Evolutionary conservation across 2,888 invertebrate species (phyloP), one percentile per base, ranked within the genome.

Genomic region (Meteorus colon): DNA sequence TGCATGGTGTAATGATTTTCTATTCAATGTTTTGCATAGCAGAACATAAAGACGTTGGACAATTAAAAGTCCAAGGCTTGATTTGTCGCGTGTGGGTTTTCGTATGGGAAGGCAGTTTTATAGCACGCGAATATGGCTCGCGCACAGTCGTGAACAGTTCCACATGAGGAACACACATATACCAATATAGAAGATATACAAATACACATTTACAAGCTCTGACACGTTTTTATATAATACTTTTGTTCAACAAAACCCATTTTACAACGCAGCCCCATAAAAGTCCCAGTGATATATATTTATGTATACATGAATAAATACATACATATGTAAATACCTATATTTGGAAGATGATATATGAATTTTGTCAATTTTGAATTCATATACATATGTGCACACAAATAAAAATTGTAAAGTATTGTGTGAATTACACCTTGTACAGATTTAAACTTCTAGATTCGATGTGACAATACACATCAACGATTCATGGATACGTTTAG

Each of bases 21-120:
- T 62, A 62, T 62, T 31, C 31, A 62, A 29, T 62, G 62, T 62
- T 62, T 16, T 62, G 29, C 31, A 62, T 62, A 62, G 14, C 14
- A 16, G 62, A 29, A 29, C n/a, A 62, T 62, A 62, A 29, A 62
- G 27, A 62, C n/a, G 16, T 62, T 8, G 19, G 41, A 62, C 71
- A 72, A 72, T 72, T 72, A 72, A 72, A 72, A 73, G 73, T 73
- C 66, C 34, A 73, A 55, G 55, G 41, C 63, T 72, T 72, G 71
- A 72, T 72, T 72, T 72, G 71, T 72, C 71, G 71, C 69, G 55
- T 59, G 55, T 55, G 55, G 55, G 55, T 63, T 72, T 62, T 63
- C 19, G 55, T 55, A 55, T 55, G 19, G 8, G 4, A 19, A 19
- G n/a, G 19, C 31, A 19, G 65, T 29, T 69, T 69, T 69, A 55